phyloP scores from a whole-genome alignment of 2,888 invertebrate genomes.

The Nymphalis polychloros region DNA sequence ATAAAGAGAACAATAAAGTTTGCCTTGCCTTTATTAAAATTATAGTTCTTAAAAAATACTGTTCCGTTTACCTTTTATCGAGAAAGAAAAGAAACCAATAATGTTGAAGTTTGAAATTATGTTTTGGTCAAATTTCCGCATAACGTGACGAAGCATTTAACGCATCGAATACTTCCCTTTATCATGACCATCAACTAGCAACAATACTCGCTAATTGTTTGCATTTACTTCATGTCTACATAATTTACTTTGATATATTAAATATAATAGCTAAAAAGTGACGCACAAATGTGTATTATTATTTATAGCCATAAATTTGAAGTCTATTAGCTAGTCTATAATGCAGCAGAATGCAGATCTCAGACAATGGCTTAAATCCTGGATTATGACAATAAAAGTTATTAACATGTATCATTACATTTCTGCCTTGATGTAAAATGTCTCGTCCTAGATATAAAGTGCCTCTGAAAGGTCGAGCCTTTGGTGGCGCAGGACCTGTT shows the following conservation, averaged over 20 bases:
- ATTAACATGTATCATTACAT: too few species aligned
- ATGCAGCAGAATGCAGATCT: too few species aligned
- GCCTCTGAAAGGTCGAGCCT: too few species aligned
- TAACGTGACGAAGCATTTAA: constrained; percentile 58
- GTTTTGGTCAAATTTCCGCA: constrained; percentile 41
- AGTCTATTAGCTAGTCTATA: too few species aligned
- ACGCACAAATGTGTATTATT: neutral
- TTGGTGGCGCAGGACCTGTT: too few species aligned
- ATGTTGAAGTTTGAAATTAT: constrained; percentile 36
- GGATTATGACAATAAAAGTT: too few species aligned
- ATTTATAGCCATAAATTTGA: too few species aligned
- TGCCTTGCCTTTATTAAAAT: too few species aligned
- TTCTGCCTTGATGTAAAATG: too few species aligned
- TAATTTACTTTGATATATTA: constrained; percentile 39
- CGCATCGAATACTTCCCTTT: constrained; percentile 51
- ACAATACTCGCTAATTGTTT: constrained; percentile 56
- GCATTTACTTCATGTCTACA: constrained; percentile 46
- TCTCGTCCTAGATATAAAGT: too few species aligned
- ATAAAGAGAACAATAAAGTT: neutral
- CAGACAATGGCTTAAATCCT: too few species aligned
- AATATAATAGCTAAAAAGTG: constrained; percentile 18
- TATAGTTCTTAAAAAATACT: too few species aligned
- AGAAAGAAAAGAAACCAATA: constrained; percentile 28
- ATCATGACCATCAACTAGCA: constrained; percentile 51
- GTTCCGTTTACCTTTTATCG: neutral